Base-by-base conservation (phyloP, 2,113 vertebrate species). In the Phasianus colchicus region DNA sequence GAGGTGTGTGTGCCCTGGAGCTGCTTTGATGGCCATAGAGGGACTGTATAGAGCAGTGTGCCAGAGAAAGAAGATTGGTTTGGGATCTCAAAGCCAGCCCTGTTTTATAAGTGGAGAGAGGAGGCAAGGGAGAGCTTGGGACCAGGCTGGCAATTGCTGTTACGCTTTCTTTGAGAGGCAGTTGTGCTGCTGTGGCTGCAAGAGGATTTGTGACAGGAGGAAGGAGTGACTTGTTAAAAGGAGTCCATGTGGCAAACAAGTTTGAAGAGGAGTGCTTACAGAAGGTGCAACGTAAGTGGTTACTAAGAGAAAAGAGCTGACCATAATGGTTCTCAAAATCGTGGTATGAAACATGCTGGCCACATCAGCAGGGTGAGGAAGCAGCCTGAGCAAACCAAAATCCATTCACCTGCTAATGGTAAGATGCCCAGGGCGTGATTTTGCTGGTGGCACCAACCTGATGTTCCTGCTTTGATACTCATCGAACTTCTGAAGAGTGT, bases 381-480 rank as follows among this genome's bases (percentile, higher is more conserved):
- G 24, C 10, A 19, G 43, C 10, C n/a, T 4, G 38, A 63, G 79
- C 66, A 72, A 52, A 9, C 58, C 21, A 3, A 66, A 30, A 25
- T 30, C 14, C 15, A 36, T 17, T 4, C 2, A 1, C 5, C n/a
- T 11, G 14, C 3, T 34, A 5, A 5, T 4, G n/a, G 32, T 43
- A 15, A 42, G 69, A 29, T 6, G 50, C 6, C 74, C 32, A 6
- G 2, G 48, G 12, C 6, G 32, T 38, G 58, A 19, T 25, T 42
- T 8, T 7, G 0, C 24, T 3, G 2, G 30, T 12, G 38, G 30
- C 66, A 3, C 0, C 30, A 64, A 0, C 36, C 40, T 6, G 22
- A 3, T 8, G 61, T 20, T 83, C 78, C 87, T 5, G 1, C 48
- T 19, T n/a, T 1, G 3, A 0, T 3, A 2, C 32, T 19, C 3